A percentile compares a stretch with the other conserved stretches of the same genome.
phyloP scores from a whole-genome alignment of 2,797 vertebrate species.

The Strix occidentalis region DNA sequence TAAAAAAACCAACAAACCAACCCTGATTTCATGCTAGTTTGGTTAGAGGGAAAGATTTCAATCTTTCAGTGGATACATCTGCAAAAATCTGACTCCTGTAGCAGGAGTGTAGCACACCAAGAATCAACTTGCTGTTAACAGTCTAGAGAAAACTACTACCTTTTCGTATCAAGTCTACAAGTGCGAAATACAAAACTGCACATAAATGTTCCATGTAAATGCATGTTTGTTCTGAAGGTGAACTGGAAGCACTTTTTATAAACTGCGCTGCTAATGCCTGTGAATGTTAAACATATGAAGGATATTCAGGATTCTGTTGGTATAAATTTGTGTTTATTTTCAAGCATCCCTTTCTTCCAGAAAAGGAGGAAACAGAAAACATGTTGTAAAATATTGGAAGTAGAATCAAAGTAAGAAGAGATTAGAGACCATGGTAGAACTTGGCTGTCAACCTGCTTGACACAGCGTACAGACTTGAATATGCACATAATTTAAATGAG shows the following conservation, averaged over 20 bases:
- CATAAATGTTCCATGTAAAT: not conserved
- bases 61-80: not conserved
- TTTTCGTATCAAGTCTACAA: not conserved
- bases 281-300: not conserved
- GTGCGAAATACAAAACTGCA: not conserved
- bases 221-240: not conserved
- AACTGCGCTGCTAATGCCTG: not conserved
- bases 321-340: not conserved
- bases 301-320: not conserved
- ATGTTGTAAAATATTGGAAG: not conserved
- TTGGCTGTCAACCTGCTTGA: not conserved
- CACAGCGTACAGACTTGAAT: not conserved
- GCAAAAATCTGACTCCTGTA: not conserved
- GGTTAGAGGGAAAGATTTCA: not conserved
- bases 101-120: not conserved
- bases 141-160: not conserved
- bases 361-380: not conserved
- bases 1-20: not conserved
- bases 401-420: not conserved
- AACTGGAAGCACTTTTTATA: not conserved
- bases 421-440: not conserved
- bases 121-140: not conserved
- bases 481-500: not conserved
- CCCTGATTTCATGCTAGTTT: not conserved
- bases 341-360: not conserved